Evolutionary conservation across 1,140 invertebrate genomes (phyloP).

Genomic region (Atta texana): DNA sequence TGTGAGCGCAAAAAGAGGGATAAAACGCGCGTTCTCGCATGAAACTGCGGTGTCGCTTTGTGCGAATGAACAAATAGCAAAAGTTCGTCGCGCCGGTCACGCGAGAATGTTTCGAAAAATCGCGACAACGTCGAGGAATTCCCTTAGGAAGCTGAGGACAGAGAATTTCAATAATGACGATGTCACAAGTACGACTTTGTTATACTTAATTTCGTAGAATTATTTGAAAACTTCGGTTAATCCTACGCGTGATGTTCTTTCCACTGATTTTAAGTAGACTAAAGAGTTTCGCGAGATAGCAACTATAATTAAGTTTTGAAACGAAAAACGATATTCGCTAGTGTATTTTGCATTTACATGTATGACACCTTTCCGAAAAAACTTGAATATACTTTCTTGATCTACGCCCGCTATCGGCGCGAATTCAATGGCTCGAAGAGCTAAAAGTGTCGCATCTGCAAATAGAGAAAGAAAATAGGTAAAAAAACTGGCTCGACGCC

Average conservation of each 20-base stretch:
- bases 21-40: constrained; percentile 20
- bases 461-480: constrained; percentile 81
- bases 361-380: constrained; percentile 79
- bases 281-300: constrained; percentile 3
- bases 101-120: constrained; percentile 28
- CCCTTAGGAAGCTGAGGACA: neutral
- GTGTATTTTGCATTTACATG: constrained; percentile 85
- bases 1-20: neutral
- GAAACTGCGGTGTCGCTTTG: constrained; percentile 47
- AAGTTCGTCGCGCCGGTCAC: constrained; percentile 26
- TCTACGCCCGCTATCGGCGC: constrained; percentile 79
- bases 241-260: neutral
- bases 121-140: constrained; percentile 15
- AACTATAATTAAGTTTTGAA: neutral
- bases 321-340: neutral
- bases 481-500: constrained; percentile 62
- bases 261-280: neutral
- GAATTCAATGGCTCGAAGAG: constrained; percentile 79
- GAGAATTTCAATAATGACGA: constrained; percentile 3
- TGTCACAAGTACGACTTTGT: neutral
- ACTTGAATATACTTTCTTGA: constrained; percentile 80
- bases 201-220: constrained; percentile 18
- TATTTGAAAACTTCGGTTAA: constrained; percentile 22
- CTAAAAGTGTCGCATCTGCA: constrained; percentile 83
- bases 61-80: constrained; percentile 26